Evolutionary conservation across 2,113 vertebrate genomes (phyloP).

Genomic region (Nansenia antarctica): DNA sequence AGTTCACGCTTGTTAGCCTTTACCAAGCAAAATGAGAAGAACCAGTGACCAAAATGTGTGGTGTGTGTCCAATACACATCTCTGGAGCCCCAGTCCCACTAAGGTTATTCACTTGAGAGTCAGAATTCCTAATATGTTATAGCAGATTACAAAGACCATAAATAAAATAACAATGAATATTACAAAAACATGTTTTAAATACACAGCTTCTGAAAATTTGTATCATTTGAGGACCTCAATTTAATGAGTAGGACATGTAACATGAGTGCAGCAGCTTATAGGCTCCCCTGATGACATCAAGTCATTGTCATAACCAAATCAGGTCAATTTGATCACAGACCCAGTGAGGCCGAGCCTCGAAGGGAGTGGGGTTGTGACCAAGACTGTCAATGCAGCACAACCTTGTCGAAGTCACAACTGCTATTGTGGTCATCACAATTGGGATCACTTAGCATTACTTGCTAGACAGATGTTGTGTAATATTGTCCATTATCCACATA

Average conservation of each 20-base stretch:
- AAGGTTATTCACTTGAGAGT: not conserved
- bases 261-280: not conserved
- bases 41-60: constrained; percentile 10
- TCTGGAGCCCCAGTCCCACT: not conserved
- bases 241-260: not conserved
- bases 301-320: constrained; percentile 5
- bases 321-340: constrained; percentile 23
- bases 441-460: not conserved
- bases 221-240: not conserved
- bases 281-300: not conserved
- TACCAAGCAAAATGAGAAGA: constrained; percentile 33
- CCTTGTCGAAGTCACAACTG: not conserved
- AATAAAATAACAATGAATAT: too few relatives aligned
- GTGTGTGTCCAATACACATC: constrained; percentile 4
- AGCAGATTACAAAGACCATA: not conserved
- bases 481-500: not conserved
- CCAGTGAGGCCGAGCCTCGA: not conserved
- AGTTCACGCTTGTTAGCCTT: not conserved
- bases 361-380: not conserved
- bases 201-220: not conserved
- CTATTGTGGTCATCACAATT: constrained; percentile 22
- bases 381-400: not conserved
- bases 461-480: not conserved
- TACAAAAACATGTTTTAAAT: not conserved
- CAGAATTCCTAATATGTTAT: not conserved